Evolutionary conservation across 2,113 vertebrate genomes (phyloP), one percentile per base, ranked within the genome.

Genomic region (Dromiciops gliroides): DNA sequence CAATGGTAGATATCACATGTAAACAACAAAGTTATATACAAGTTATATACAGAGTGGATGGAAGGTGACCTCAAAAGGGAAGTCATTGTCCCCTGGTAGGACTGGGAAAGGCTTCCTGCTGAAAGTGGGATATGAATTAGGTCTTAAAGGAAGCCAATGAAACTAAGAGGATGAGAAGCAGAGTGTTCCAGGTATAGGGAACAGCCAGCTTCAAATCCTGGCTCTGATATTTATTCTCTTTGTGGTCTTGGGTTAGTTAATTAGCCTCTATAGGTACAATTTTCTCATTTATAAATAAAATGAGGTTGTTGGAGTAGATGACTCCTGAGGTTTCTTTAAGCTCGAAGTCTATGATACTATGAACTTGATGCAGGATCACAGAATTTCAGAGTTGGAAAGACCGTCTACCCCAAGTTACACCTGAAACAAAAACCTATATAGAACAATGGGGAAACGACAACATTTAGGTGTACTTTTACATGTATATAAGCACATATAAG

Each of bases 391-490:
- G 53, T 28, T n/a, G 60, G 31, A 75, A 75, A 75, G 37, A n/a
- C 3, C 4, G 7, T 19, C 37, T n/a, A 16, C 37, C 37, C 37
- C 37, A 75, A n/a, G 4, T 31, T 67, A n/a, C 19, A 67, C 31
- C 60, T 75, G 37, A 56, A 56, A 56, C 8, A 28, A 56, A 56
- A 56, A 25, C 26, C 53, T 56, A 26, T n/a, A n/a, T n/a, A 75
- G 16, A 26, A 89, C 44, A 49, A 89, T n/a, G 44, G 44, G 47
- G 49, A 49, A n/a, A 60, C 90, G 51, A 48, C 94, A 67, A 95
- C 95, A 97, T 47, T 90, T 95, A 98, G 93, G 53, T 93, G 60
- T 37, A 16, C n/a, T n/a, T 95, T 97, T 98, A 92, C 90, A 94
- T 90, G 25, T n/a, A 51, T 12, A 93, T n/a, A 91, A 83, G 48